Conservation (phyloP, 2,888 invertebrate genomes). For the Ferrisia virgata region DNA sequence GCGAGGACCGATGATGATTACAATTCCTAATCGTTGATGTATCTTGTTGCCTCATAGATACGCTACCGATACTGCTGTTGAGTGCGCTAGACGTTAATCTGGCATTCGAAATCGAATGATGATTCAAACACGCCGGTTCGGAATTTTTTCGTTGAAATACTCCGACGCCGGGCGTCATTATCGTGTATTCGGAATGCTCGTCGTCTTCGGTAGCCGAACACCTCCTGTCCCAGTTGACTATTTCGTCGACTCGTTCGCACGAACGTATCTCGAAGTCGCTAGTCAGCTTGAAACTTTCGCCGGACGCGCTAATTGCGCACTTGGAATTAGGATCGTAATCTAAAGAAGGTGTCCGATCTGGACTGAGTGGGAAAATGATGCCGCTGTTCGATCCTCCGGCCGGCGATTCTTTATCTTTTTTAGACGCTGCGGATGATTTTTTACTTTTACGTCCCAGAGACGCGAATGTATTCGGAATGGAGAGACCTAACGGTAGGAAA, state of each 20-base stretch:
- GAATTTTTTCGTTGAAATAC: slow-evolving; percentile 24
- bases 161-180: slow-evolving; percentile 35
- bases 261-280: slow-evolving; percentile 5
- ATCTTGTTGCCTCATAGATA: too few relatives aligned
- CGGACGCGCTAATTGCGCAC: slow-evolving; percentile 28
- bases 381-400: neutral
- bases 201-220: neutral
- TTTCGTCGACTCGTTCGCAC: slow-evolving; percentile 28
- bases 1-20: neutral
- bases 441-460: slow-evolving; percentile 29
- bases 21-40: neutral
- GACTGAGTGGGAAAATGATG: slow-evolving; percentile 40
- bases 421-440: neutral
- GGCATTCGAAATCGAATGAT: neutral
- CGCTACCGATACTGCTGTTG: too few relatives aligned
- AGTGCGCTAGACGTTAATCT: too few relatives aligned
- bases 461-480: slow-evolving; percentile 48
- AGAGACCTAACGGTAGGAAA: slow-evolving; percentile 39
- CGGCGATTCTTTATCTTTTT: slow-evolving; percentile 38
- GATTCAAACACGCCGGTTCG: slow-evolving; percentile 27
- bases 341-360: slow-evolving; percentile 25
- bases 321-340: slow-evolving; percentile 30
- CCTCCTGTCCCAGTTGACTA: slow-evolving; percentile 23
- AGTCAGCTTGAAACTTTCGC: slow-evolving; percentile 18
- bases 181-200: neutral